Percentiles rank a stretch among this genome's conserved stretches.
These are phyloP conservation scores for Lycocerus yunnanus DNA, from an alignment of 2,888 invertebrate genomes.

Conservation along the genomic window DNA sequence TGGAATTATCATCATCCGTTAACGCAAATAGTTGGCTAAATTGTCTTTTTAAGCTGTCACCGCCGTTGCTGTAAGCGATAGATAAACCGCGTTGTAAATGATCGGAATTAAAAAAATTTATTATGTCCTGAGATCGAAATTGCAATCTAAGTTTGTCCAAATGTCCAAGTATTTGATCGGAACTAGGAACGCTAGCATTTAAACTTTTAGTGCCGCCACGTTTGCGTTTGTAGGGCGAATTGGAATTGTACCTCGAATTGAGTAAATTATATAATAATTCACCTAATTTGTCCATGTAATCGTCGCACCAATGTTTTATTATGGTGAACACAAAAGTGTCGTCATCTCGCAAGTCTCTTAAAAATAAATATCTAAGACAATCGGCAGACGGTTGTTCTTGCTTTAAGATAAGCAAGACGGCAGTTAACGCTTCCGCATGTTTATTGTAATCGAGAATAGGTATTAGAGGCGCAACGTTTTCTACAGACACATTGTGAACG, in stretches of 20 bases:
- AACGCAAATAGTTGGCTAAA: slow-evolving; percentile 89
- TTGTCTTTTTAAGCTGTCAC: slow-evolving; percentile 87
- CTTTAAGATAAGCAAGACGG: slow-evolving; percentile 87
- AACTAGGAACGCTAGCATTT: slow-evolving; percentile 71
- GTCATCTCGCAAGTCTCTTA: slow-evolving; percentile 65
- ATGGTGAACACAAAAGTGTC: slow-evolving; percentile 92
- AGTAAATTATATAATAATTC: slow-evolving; percentile 79
- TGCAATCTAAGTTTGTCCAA: slow-evolving; percentile 86
- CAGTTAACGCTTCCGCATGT: slow-evolving; percentile 91
- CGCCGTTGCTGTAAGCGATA: slow-evolving; percentile 85
- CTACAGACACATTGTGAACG: slow-evolving; percentile 93
- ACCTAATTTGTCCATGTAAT: slow-evolving; percentile 85
- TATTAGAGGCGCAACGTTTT: slow-evolving; percentile 79
- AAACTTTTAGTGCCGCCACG: slow-evolving; percentile 75
- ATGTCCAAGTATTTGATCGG: slow-evolving; percentile 88
- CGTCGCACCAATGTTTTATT: slow-evolving; percentile 92
- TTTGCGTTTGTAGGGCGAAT: slow-evolving; percentile 91
- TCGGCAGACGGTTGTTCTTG: slow-evolving; percentile 89
- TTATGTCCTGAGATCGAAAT: slow-evolving; percentile 70
- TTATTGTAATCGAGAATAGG: slow-evolving; percentile 80
- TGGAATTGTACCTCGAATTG: slow-evolving; percentile 82
- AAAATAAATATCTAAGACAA: slow-evolving; percentile 81
- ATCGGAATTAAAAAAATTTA: slow-evolving; percentile 85
- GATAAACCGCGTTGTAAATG: slow-evolving; percentile 90
- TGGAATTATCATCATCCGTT: slow-evolving; percentile 80